These are phyloP conservation scores for Nemapogon koenigi DNA, from an alignment of 2,888 invertebrate species.

Conservation along the genomic window DNA sequence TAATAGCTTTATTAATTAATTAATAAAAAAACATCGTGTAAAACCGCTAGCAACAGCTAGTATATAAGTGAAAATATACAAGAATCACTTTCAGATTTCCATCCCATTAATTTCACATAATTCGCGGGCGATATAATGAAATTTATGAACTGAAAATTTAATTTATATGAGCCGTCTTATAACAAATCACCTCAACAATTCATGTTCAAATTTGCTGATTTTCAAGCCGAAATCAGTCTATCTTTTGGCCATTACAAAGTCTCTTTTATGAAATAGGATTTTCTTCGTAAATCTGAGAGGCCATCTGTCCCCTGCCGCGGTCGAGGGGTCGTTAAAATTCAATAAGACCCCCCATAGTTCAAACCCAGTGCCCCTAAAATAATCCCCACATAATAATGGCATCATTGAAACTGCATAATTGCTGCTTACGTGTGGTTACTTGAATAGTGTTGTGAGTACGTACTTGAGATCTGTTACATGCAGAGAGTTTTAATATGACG, in stretches of 20 bases:
- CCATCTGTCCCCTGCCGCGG: constrained; percentile 29
- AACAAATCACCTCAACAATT: constrained; percentile 4
- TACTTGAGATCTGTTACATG: too few species aligned
- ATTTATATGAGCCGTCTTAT: too few species aligned
- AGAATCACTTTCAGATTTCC: too few species aligned
- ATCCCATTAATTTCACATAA: too few species aligned
- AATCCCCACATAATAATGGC: constrained; percentile 51
- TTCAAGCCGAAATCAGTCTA: constrained; percentile 1
- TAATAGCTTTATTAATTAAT: too few species aligned
- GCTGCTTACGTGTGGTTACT: constrained; percentile 62
- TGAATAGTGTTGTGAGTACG: too few species aligned
- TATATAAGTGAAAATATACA: too few species aligned
- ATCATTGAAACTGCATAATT: constrained; percentile 61
- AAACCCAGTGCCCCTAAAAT: constrained; percentile 20
- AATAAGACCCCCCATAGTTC: constrained; percentile 31
- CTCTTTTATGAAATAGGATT: constrained; percentile 41
- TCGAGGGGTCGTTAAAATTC: constrained; percentile 60
- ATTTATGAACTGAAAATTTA: too few species aligned
- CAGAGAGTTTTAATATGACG: too few species aligned
- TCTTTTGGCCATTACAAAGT: constrained; percentile 2
- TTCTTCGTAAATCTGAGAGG: constrained; percentile 41
- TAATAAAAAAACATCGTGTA: too few species aligned
- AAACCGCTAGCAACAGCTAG: too few species aligned
- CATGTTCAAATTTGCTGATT: constrained; percentile 6
- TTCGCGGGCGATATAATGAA: too few species aligned